phyloP scores from a whole-genome alignment of 2,113 vertebrate genomes.

The Cichladusa arquata region DNA sequence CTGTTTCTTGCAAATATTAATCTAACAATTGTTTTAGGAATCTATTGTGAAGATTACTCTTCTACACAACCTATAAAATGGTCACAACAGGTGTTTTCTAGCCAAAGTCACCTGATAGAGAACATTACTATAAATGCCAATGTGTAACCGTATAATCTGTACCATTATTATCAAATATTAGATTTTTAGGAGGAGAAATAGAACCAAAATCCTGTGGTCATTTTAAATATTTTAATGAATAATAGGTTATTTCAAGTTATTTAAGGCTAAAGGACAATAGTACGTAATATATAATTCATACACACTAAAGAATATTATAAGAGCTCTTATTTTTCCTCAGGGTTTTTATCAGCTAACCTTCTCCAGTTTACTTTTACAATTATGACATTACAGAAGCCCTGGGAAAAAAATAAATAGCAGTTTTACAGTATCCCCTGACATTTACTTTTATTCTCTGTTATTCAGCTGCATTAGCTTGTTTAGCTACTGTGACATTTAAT shows the following conservation, averaged over 20 bases:
- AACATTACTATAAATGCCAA: not conserved
- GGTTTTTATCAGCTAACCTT: conserved; percentile 27
- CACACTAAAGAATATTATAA: not conserved
- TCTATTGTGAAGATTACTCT: not conserved
- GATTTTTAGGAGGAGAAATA: not conserved
- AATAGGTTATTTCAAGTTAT: not conserved
- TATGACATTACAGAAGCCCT: conserved; percentile 37
- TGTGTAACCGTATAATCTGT: not conserved
- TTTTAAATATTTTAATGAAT: not conserved
- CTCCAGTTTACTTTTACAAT: conserved; percentile 54
- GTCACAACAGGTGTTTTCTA: not conserved
- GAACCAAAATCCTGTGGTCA: not conserved
- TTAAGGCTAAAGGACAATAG: not conserved
- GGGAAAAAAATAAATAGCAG: conserved; percentile 34
- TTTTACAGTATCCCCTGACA: conserved; percentile 45
- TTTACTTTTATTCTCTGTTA: conserved; percentile 68
- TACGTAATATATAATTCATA: not conserved
- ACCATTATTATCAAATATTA: not conserved
- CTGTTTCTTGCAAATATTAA: not conserved
- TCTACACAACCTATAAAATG: not conserved
- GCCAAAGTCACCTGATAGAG: not conserved
- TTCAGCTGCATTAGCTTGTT: conserved; percentile 58
- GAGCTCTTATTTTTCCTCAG: not conserved
- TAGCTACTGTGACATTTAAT: conserved; percentile 67
- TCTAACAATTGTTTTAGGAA: not conserved